Evolutionary conservation across 2,888 invertebrate species (phyloP), one percentile per base, ranked within the genome.

Genomic region (Leptarthrus brevirostris): DNA sequence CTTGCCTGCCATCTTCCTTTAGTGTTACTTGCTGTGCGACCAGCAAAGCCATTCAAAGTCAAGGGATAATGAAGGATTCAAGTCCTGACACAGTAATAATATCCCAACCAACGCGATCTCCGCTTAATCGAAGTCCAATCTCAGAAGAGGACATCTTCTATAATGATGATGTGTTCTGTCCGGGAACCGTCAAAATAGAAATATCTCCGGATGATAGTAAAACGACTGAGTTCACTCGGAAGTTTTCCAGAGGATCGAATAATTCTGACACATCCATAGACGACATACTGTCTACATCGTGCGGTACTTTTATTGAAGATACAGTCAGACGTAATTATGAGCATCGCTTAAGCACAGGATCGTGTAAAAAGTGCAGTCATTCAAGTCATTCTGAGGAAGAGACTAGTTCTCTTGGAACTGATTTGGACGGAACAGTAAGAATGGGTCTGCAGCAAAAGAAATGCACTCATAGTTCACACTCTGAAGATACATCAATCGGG

Each of bases 401-500:
- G 82, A 91, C 92, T 0, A 92, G 92, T 81, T 92, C 92, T 0
- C 88, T 91, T 80, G 93, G 92, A 0, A 93, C 93, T 0, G 93
- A 93, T 80, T 86, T 93, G 36, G 94, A 93, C 80, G 93, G 93
- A 16, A 94, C 94, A 0, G 93, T 94, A 0, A 90, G 92, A 82
- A 91, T 92, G 80, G 93, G 91, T 1, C 82, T 93, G 18, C 92
- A 92, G 79, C 92, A 91, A 75, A 92, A 92, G 80, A 93, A 92
- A 81, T 93, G 93, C 80, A 93, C 93, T 0, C 92, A 93, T 78
- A 92, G 93, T 79, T 92, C 93, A 0, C 93, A 93, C 84, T 93
- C 94, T 4, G 94, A 94, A 83, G 94, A 94, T 80, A 94, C 94
- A 0, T 94, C 94, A 0, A 91, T 94, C 82, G 94, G 94, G 16